Percentiles rank a stretch among this genome's conserved stretches.
These are phyloP conservation scores for Ditylenchus dipsaci DNA, from an alignment of 1,140 invertebrate species.

Conservation along the genomic window DNA sequence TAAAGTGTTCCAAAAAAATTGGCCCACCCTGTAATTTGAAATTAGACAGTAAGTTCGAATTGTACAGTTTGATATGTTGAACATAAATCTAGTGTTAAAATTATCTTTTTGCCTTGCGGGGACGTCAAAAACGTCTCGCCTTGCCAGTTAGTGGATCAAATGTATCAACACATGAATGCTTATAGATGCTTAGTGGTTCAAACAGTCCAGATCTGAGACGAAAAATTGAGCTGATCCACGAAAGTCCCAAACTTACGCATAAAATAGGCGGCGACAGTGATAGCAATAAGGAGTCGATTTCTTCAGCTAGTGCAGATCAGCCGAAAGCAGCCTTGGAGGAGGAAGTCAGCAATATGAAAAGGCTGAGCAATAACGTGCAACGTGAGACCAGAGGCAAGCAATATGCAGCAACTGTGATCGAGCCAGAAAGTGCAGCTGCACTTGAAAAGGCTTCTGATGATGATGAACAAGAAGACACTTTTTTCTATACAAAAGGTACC, in stretches of 20 bases:
- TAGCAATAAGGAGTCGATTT: background rate
- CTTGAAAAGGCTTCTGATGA: slow-evolving; percentile 71
- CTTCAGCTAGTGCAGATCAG: background rate
- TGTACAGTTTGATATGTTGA: too few species aligned
- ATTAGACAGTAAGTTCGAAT: too few species aligned
- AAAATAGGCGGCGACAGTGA: background rate
- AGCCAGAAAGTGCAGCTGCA: slow-evolving; percentile 77
- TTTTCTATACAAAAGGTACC: slow-evolving; percentile 83
- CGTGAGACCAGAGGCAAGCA: background rate
- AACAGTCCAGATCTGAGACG: background rate
- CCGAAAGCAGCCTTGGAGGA: background rate
- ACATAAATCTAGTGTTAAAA: too few species aligned
- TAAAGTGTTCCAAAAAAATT: too few species aligned
- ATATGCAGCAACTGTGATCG: slow-evolving; percentile 65
- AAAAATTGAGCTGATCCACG: background rate
- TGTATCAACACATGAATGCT: too few species aligned
- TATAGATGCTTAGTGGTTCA: background rate
- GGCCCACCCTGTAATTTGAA: too few species aligned
- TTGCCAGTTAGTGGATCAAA: too few species aligned
- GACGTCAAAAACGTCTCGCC: too few species aligned
- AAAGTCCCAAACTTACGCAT: background rate
- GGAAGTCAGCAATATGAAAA: background rate
- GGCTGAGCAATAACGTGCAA: background rate
- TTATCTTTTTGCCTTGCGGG: too few species aligned
- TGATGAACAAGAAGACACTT: slow-evolving; percentile 78